Conservation (phyloP, 2,797 vertebrate genomes). For the Crocodylus rhombifer region DNA sequence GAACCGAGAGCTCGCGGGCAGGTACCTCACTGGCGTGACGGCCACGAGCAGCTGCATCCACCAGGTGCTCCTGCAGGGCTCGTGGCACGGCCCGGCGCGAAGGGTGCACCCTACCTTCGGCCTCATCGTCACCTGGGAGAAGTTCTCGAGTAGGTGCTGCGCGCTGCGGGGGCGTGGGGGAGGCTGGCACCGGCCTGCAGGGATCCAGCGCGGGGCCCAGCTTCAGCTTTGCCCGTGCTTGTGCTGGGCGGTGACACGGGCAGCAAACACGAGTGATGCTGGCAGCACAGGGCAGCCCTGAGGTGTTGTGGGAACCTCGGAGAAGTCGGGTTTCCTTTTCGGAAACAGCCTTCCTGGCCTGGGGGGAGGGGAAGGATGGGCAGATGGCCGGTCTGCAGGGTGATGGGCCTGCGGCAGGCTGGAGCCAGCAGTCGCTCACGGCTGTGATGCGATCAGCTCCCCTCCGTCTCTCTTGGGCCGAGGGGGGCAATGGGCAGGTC, state of each 20-base stretch:
- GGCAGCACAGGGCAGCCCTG: not conserved
- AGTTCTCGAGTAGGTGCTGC: not conserved
- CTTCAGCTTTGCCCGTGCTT: not conserved
- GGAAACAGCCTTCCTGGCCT: no score
- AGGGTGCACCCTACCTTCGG: constrained; percentile 29
- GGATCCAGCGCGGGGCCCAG: not conserved
- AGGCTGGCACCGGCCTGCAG: not conserved
- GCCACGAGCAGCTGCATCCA: fast-evolving
- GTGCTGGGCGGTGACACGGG: no score
- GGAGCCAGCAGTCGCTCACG: no score
- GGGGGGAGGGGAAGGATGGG: no score
- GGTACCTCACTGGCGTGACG: not conserved
- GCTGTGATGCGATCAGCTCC: no score
- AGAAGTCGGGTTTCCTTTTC: no score
- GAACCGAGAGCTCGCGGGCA: fast-evolving
- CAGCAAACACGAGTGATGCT: not conserved
- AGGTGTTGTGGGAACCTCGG: no score
- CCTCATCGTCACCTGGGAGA: constrained; percentile 31
- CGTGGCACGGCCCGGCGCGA: not conserved
- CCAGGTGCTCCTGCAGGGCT: not conserved
- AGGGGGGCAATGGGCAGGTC: no score
- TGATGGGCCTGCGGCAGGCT: no score
- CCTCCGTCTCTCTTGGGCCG: no score
- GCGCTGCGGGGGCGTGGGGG: not conserved
- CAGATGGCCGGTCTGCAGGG: no score